Conservation (phyloP, 2,888 invertebrate species). For the Siphlonurus alternatus region DNA sequence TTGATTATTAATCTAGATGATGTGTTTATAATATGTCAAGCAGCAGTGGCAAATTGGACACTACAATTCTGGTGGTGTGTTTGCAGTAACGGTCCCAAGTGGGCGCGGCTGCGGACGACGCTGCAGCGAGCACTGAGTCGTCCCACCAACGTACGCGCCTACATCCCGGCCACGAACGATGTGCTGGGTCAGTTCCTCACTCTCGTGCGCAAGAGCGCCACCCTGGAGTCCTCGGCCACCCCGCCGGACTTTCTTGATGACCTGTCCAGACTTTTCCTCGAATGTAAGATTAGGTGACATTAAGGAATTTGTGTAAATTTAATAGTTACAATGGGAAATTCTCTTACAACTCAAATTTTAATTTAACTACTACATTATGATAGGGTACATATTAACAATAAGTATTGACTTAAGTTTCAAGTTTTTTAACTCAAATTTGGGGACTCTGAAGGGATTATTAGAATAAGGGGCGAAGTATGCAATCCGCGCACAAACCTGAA, state of each 20-base stretch:
- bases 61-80: slow-evolving; percentile 9
- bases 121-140: slow-evolving; percentile 67
- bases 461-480: no score
- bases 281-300: slow-evolving; percentile 42
- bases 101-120: slow-evolving; percentile 61
- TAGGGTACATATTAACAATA: no score
- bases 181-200: slow-evolving; percentile 48
- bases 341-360: no score
- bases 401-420: no score
- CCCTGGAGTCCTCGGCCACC: slow-evolving; percentile 18
- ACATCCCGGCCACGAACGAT: slow-evolving; percentile 43
- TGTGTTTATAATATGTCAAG: background rate
- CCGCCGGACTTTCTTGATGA: slow-evolving; percentile 47
- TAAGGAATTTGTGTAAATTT: slow-evolving; percentile 8
- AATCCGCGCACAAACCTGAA: no score
- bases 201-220: slow-evolving; percentile 25
- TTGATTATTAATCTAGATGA: background rate
- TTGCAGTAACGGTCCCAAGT: slow-evolving; percentile 62
- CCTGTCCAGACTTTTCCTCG: slow-evolving; percentile 55
- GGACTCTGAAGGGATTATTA: no score
- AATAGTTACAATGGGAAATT: background rate
- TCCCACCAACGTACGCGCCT: slow-evolving; percentile 47
- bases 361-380: no score
- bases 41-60: background rate
- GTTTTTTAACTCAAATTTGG: no score